Evolutionary conservation across 2,113 vertebrate genomes (phyloP).

Genomic region (Regulus satrapa): DNA sequence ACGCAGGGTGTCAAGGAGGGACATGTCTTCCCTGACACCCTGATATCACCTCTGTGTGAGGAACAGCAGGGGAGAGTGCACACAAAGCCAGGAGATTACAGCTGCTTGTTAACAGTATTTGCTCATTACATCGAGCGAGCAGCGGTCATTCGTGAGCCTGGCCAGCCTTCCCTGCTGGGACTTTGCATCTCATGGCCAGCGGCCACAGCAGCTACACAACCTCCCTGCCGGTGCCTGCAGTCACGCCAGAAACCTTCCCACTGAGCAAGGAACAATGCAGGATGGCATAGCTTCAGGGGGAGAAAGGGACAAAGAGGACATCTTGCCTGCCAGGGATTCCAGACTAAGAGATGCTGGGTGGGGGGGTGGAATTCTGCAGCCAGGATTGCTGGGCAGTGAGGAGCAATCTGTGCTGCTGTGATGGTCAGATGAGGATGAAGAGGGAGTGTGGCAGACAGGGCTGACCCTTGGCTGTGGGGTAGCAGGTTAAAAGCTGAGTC

Average conservation of each 20-base stretch:
- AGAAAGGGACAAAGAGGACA: neutral
- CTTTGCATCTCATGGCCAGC: neutral
- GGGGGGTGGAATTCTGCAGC: neutral
- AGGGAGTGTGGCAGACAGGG: neutral
- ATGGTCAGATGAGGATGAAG: neutral
- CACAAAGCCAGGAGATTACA: neutral
- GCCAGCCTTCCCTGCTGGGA: neutral
- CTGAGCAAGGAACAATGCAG: neutral
- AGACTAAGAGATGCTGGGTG: neutral
- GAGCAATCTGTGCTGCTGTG: neutral
- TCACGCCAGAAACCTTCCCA: neutral
- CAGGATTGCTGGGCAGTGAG: neutral
- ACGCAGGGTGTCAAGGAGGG: neutral
- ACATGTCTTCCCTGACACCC: accelerated
- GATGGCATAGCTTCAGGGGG: neutral
- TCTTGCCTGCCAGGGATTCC: neutral
- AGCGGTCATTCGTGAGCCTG: neutral
- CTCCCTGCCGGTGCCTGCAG: neutral
- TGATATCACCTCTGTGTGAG: neutral
- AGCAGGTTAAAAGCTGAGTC: neutral
- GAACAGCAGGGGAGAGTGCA: neutral
- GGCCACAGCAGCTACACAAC: neutral
- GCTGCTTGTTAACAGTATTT: neutral
- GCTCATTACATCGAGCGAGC: neutral
- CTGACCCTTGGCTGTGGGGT: neutral